Percentiles rank a stretch among this genome's conserved stretches.
These are phyloP conservation scores for Cynodonichthys magdalenae DNA, from an alignment of 2,797 vertebrate species.

Conservation along the genomic window DNA sequence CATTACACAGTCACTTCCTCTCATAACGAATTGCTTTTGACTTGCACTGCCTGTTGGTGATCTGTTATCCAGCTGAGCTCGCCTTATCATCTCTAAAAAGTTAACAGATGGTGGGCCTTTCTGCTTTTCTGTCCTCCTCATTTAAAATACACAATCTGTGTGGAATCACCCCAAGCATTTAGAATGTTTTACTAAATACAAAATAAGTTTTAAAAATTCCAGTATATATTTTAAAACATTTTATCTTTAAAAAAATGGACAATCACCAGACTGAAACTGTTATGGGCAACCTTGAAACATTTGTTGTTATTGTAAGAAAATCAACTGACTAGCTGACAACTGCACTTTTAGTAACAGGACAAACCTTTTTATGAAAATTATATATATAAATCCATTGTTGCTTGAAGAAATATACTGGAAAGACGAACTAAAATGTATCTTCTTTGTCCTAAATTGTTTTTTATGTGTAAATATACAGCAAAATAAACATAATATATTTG, in stretches of 20 bases:
- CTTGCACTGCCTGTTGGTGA: conserved; percentile 21
- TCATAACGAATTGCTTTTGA: conserved; percentile 39
- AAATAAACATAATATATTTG: conserved; percentile 68
- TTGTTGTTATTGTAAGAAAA: too few relatives aligned
- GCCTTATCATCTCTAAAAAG: conserved; percentile 35
- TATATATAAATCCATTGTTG: conserved; percentile 4
- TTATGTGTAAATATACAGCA: conserved; percentile 45
- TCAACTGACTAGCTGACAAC: too few relatives aligned
- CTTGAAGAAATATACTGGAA: background rate
- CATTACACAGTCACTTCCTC: conserved; percentile 38
- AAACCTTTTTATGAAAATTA: background rate
- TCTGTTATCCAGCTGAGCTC: conserved; percentile 21
- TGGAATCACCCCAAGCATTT: conserved; percentile 18
- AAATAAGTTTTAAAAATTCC: background rate
- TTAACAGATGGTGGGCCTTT: conserved; percentile 56
- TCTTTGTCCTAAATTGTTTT: conserved; percentile 23
- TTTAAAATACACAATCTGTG: conserved; percentile 2
- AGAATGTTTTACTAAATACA: background rate
- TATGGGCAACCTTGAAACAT: too few relatives aligned
- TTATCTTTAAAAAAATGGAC: too few relatives aligned
- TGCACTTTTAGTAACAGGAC: too few relatives aligned
- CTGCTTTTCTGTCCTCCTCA: conserved; percentile 32
- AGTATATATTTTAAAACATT: too few relatives aligned
- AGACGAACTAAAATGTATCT: conserved; percentile 4
- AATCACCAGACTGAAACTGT: too few relatives aligned